Evolutionary conservation across 2,888 invertebrate species (phyloP), one percentile per base, ranked within the genome.

Genomic region (Acrobasis repandana): DNA sequence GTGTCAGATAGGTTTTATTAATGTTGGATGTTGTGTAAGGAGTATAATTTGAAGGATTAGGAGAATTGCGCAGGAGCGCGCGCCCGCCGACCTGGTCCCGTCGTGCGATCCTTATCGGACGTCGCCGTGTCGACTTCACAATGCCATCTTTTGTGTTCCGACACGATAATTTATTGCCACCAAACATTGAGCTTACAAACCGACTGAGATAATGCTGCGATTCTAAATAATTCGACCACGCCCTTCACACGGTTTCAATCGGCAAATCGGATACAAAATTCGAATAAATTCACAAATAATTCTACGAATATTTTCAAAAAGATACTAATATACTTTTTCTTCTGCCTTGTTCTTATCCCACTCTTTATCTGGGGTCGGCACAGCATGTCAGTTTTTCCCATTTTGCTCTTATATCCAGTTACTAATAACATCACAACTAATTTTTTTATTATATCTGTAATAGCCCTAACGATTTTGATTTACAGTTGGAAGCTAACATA

Each of bases 111-210:
- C 77, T 81, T 88, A 90, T 90, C 90, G 82, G 71, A 79, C 85
- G 84, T 86, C 86, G 88, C 86, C 85, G 86, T 88, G 85, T 86
- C 83, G 80, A 82, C 85, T 80, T 75, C 83, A 85, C 86, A 88
- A 88, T 88, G 83, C 86, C 86, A 88, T 88, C 89, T 88, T 90
- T 89, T 90, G 89, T 90, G 82, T 85, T 85, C 82, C 83, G 80
- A 88, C 86, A 84, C 85, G 77, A 82, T 88, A 85, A 91, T 89
- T 90, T 90, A 90, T 90, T 85, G 79, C 85, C 76, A 83, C 82
- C 85, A 86, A 87, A 86, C 80, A 81, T 75, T 80, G 79, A 74
- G 79, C 77, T 83, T 82, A 84, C 82, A 85, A 84, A 83, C 82
- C 73, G 75, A 77, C 78, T 67, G 73, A 84, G 82, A 85, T 82